phyloP scores from a whole-genome alignment of 2,888 invertebrate species.

The Lasioglossum calceatum region DNA sequence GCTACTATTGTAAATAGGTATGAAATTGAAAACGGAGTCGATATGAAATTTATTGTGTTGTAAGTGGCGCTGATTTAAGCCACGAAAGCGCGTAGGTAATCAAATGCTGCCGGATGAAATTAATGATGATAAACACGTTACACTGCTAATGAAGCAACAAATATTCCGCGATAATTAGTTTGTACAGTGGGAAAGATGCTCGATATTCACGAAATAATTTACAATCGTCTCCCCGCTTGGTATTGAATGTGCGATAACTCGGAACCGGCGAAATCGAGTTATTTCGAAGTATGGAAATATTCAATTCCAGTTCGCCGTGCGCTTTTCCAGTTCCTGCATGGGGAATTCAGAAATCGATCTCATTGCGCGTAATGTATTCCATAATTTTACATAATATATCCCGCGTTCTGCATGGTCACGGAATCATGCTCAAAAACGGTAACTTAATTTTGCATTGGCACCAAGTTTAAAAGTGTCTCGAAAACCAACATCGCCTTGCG shows the following conservation, averaged over 20 bases:
- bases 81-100: not conserved
- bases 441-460: slow-evolving; percentile 6
- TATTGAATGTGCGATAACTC: not conserved
- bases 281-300: slow-evolving; percentile 40
- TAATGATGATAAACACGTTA: slow-evolving; percentile 13
- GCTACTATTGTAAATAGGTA: not conserved
- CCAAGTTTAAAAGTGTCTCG: not conserved
- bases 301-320: slow-evolving; percentile 19
- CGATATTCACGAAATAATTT: slow-evolving; percentile 24
- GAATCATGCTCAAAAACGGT: slow-evolving; percentile 29
- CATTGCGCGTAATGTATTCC: slow-evolving; percentile 43
- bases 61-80: not conserved
- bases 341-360: slow-evolving; percentile 47
- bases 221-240: not conserved
- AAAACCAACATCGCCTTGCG: not conserved
- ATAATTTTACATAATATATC: slow-evolving; percentile 56
- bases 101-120: not conserved
- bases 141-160: not conserved
- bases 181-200: not conserved
- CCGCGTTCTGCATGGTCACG: slow-evolving; percentile 1
- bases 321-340: slow-evolving; percentile 21
- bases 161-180: slow-evolving; percentile 18
- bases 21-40: not conserved
- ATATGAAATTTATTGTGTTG: not conserved
- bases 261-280: slow-evolving; percentile 8